phyloP scores from a whole-genome alignment of 1,140 invertebrate species.

The Drosophila littoralis region DNA sequence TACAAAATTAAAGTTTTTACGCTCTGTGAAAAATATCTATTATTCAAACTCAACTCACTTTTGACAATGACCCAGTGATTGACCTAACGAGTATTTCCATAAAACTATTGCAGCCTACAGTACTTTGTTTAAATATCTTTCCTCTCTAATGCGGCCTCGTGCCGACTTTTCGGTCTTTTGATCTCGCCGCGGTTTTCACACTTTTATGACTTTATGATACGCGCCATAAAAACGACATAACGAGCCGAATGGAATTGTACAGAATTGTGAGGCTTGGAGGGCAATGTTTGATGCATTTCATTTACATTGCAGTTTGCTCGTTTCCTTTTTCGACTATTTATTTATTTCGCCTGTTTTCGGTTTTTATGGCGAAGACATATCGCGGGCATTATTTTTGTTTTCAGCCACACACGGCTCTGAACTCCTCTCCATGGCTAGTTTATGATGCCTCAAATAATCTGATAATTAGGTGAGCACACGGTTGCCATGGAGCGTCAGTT shows the following conservation, averaged over 20 bases:
- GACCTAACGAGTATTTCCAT: no score
- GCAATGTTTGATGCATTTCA: conserved; percentile 17
- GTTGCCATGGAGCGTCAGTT: conserved; percentile 37
- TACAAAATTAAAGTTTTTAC: no score
- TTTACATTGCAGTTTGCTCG: conserved; percentile 34
- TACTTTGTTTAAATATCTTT: background rate
- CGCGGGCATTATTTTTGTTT: conserved; percentile 27
- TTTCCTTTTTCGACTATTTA: conserved; percentile 39
- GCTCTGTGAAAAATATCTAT: no score
- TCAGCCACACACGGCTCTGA: conserved; percentile 32
- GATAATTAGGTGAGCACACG: conserved; percentile 75
- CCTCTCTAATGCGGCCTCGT: background rate
- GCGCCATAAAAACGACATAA: conserved; percentile 59
- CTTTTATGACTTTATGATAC: conserved; percentile 73
- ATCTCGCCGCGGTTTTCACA: conserved; percentile 69
- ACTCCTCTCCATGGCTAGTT: conserved; percentile 23
- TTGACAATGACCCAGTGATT: no score
- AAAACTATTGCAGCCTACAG: no score
- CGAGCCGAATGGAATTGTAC: conserved; percentile 26
- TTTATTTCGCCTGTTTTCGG: conserved; percentile 50
- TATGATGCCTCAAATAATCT: conserved; percentile 73
- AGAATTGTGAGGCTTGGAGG: conserved; percentile 13
- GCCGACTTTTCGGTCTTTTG: conserved; percentile 43
- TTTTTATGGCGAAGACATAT: conserved; percentile 36
- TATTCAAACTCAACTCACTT: no score